phyloP scores from a whole-genome alignment of 1,140 invertebrate species.

The Diorhabda elongata region DNA sequence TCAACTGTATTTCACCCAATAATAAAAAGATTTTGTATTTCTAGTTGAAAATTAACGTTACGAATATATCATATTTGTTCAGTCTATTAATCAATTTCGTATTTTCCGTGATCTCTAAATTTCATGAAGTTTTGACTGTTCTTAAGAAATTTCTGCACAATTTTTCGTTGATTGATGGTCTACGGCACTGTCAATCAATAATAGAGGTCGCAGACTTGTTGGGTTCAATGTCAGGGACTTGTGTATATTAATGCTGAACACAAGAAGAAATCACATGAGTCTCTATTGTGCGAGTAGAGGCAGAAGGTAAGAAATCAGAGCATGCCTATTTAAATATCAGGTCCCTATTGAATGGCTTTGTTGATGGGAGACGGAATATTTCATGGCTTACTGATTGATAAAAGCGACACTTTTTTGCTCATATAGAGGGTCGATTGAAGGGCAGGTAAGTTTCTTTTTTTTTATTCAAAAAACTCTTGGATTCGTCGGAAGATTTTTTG shows the following conservation, averaged over 20 bases:
- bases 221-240: constrained; percentile 1
- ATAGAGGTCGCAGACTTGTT: background rate
- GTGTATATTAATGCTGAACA: background rate
- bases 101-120: too few species aligned
- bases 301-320: constrained; percentile 2
- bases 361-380: background rate
- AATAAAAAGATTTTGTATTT: too few species aligned
- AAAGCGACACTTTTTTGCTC: background rate
- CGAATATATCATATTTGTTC: too few species aligned
- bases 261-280: background rate
- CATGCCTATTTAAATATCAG: constrained; percentile 2
- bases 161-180: background rate
- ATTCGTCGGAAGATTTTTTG: too few species aligned
- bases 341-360: background rate
- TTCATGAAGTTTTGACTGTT: too few species aligned
- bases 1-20: too few species aligned
- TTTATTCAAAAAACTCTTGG: too few species aligned
- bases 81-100: too few species aligned
- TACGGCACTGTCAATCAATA: constrained; percentile 1
- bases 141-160: too few species aligned
- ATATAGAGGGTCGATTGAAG: background rate
- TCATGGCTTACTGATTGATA: background rate
- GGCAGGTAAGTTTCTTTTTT: background rate
- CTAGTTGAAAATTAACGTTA: too few species aligned
- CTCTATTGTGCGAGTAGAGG: background rate